A percentile compares a stretch with the other conserved stretches of the same genome.
Evolutionary conservation across 2,797 vertebrate species (phyloP).

Genomic region (Alauda arvensis): DNA sequence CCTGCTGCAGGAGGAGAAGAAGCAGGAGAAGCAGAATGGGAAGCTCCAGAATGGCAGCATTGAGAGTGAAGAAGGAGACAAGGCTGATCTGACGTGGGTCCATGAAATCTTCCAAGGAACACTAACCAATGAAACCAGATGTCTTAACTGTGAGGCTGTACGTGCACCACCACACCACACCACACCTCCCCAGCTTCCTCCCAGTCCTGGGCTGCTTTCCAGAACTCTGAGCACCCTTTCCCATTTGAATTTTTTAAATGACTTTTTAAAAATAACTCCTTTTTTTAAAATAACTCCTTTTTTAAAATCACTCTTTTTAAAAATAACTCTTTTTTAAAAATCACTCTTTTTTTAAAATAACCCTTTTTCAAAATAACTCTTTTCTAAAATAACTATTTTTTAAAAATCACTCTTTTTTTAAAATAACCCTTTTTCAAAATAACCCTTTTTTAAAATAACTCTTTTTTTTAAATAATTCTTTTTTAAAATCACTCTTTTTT

Average conservation of each 20-base stretch:
- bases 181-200: slow-evolving; percentile 2
- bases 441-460: too few species aligned
- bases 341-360: too few species aligned
- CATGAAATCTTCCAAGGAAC: slow-evolving; percentile 95
- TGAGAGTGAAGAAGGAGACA: slow-evolving; percentile 78
- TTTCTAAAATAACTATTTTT: too few species aligned
- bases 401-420: too few species aligned
- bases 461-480: too few species aligned
- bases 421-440: too few species aligned
- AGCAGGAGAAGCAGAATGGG: slow-evolving; percentile 90
- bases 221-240: slow-evolving; percentile 9
- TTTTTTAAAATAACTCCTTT: too few species aligned
- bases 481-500: too few species aligned
- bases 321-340: too few species aligned
- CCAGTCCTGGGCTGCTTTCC: slow-evolving; percentile 9
- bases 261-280: too few species aligned
- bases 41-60: slow-evolving; percentile 85
- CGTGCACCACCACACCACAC: slow-evolving; percentile 31
- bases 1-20: slow-evolving; percentile 89
- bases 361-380: too few species aligned
- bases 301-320: too few species aligned
- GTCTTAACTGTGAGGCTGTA: slow-evolving; percentile 93
- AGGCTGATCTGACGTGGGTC: slow-evolving; percentile 88
- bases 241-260: not conserved
- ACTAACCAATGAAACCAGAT: slow-evolving; percentile 91